Conservation (phyloP, 2,113 vertebrate species). For the Equus quagga region DNA sequence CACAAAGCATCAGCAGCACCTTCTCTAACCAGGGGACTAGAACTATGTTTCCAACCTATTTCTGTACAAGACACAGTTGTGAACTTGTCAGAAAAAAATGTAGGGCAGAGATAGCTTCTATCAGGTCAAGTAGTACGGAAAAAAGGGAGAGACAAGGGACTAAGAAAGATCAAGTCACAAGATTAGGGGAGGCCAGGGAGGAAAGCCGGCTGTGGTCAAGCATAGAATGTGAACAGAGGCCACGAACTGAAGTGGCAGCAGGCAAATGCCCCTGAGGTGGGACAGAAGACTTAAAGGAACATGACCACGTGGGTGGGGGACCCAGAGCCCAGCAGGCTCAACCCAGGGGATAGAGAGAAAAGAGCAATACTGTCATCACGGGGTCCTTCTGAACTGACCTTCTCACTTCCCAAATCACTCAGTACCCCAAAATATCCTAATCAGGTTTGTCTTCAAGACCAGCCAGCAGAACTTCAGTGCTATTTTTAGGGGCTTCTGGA, state of each 20-base stretch:
- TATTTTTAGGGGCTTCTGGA: neutral
- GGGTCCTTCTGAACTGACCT: neutral
- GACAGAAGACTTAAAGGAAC: neutral
- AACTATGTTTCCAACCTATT: neutral
- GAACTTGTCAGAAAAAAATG: neutral
- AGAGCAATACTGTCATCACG: accelerated
- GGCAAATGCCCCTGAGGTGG: neutral
- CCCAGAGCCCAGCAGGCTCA: neutral
- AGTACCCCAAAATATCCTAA: neutral
- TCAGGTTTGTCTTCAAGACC: neutral
- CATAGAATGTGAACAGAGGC: neutral
- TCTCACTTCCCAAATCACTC: neutral
- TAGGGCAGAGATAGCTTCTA: neutral
- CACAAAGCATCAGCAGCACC: neutral
- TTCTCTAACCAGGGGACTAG: neutral
- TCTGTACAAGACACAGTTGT: neutral
- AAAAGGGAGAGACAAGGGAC: neutral
- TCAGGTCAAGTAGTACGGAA: neutral
- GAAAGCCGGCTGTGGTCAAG: neutral
- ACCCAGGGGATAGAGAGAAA: neutral
- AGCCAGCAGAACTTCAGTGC: neutral
- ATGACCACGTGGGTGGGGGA: accelerated
- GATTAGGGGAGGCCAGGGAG: neutral
- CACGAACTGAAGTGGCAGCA: accelerated
- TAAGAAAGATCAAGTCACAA: neutral